Conservation (phyloP, 1,140 invertebrate species). For the Philotrypesis tridentata region DNA sequence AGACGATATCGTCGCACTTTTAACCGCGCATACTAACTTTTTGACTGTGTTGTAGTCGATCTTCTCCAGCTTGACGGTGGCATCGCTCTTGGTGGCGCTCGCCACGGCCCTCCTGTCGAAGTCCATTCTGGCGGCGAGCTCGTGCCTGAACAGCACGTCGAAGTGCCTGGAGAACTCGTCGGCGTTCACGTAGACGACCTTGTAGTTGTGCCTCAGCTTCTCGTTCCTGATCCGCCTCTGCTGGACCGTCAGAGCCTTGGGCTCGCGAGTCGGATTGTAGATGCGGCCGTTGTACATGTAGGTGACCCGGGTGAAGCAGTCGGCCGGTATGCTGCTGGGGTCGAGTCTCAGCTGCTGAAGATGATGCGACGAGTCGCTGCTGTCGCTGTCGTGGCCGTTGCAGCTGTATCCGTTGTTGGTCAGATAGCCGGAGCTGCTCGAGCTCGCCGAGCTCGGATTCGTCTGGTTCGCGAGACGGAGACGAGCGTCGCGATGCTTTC, state of each 20-base stretch:
- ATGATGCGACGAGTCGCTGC: slow-evolving; percentile 53
- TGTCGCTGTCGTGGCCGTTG: slow-evolving; percentile 77
- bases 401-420: slow-evolving; percentile 75
- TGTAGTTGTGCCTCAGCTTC: slow-evolving; percentile 66
- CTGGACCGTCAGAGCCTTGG: slow-evolving; percentile 61
- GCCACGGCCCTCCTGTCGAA: slow-evolving; percentile 71
- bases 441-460: slow-evolving; percentile 69
- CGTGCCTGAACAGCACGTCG: slow-evolving; percentile 75
- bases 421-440: slow-evolving; percentile 76
- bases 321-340: slow-evolving; percentile 37
- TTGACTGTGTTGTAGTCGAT: slow-evolving; percentile 47
- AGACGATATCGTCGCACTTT: background rate
- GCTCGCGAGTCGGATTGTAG: slow-evolving; percentile 57
- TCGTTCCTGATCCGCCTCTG: slow-evolving; percentile 70
- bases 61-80: slow-evolving; percentile 76
- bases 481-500: background rate
- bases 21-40: slow-evolving; percentile 1
- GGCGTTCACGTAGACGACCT: slow-evolving; percentile 77
- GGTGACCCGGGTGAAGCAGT: slow-evolving; percentile 64
- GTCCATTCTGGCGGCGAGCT: slow-evolving; percentile 73
- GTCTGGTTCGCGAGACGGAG: background rate
- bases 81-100: slow-evolving; percentile 74
- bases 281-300: slow-evolving; percentile 59
- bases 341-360: slow-evolving; percentile 67
- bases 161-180: slow-evolving; percentile 78